These are phyloP conservation scores for Valencia hispanica DNA, from an alignment of 2,797 vertebrate species.

Conservation along the genomic window DNA sequence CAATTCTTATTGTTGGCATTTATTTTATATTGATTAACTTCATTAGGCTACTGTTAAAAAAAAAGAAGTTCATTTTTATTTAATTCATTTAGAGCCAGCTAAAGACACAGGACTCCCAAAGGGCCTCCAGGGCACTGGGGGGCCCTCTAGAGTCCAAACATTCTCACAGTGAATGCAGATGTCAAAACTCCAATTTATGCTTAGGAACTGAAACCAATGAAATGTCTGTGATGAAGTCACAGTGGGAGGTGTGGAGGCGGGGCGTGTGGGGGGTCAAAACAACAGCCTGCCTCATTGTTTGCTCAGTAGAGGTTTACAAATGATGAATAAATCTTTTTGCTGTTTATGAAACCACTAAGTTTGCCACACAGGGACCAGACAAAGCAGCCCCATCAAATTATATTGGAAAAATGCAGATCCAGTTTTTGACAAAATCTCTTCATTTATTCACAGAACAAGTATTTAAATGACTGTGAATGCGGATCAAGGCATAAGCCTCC, in stretches of 20 bases:
- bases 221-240: neutral
- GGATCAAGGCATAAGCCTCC: neutral
- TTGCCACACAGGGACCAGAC: too few relatives aligned
- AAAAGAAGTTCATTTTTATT: neutral
- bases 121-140: neutral
- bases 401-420: too few relatives aligned
- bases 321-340: neutral
- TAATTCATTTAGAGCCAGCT: neutral
- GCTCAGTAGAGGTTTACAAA: neutral
- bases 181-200: neutral
- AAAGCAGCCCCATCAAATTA: too few relatives aligned
- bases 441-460: neutral
- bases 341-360: neutral
- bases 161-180: neutral
- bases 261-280: neutral
- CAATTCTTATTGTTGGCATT: too few relatives aligned
- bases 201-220: neutral
- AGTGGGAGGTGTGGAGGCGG: too few relatives aligned
- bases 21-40: neutral
- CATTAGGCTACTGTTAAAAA: neutral
- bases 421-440: neutral
- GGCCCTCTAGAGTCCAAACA: neutral
- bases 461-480: neutral
- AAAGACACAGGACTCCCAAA: neutral
- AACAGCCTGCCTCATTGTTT: neutral